Evolutionary conservation across 2,888 invertebrate genomes (phyloP), one percentile per base, ranked within the genome.

Genomic region (Euzetes globulus): DNA sequence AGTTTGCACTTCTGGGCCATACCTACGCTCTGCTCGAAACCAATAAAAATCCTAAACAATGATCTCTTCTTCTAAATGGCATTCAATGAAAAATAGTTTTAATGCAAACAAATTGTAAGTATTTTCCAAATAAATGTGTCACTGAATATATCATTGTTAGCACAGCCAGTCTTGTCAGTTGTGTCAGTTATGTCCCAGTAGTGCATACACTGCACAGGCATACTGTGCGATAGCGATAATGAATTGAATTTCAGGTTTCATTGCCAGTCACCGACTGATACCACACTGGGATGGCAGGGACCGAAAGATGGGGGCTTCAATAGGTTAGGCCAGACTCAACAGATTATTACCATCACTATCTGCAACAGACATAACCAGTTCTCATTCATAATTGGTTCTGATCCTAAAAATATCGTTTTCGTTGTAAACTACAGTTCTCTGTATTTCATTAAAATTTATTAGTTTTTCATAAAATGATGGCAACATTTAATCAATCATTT

Each of bases 131-230:
- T 50, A 50, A 50, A 50, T 50, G 50, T 50, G 50, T 50, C 50
- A 50, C n/a, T 50, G 50, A 50, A 50, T 50, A 50, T n/a, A 50
- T 50, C 50, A 50, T 50, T 50, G 50, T 50, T 50, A n/a, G 50
- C 50, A 41, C 41, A 13, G 13, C 41, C 41, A 41, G 41, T 33
- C 33, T 33, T 33, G 33, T 41, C 41, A 13, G 41, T 41, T 41
- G 41, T 41, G 41, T 41, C 41, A 50, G 50, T n/a, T 13, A 5
- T 50, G 50, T n/a, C 50, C 50, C 50, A 50, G 50, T 50, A 50
- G 50, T 50, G 19, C 19, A 50, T 50, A 50, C 50, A 50, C 11
- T n/a, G 50, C 50, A 19, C 50, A 50, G 19, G n/a, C 19, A 50
- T 19, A 19, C 50, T 50, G 50, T 50, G 19, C 19, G 50, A 50